A percentile compares a stretch with the other conserved stretches of the same genome.
Evolutionary conservation across 2,888 invertebrate species (phyloP).

Genomic region (Artemia sinica): DNA sequence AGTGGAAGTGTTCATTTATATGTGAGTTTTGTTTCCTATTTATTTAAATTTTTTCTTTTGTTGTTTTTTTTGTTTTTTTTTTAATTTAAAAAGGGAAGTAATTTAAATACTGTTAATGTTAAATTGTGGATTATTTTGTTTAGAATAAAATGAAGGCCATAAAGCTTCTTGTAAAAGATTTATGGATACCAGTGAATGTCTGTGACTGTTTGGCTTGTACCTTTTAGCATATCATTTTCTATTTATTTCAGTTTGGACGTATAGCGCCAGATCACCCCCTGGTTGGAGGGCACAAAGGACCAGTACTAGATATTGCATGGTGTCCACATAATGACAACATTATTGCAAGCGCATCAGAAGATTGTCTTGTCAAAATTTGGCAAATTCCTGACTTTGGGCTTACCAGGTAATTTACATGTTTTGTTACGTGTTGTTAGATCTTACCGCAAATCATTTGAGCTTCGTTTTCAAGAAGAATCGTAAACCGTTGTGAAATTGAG

Average conservation of each 20-base stretch:
- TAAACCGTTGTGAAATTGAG: no score
- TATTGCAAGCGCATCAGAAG: slow-evolving; percentile 91
- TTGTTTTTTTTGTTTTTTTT: no score
- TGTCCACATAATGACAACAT: slow-evolving; percentile 96
- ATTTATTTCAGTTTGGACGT: slow-evolving; percentile 58
- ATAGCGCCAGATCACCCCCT: slow-evolving; percentile 83
- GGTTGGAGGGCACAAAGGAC: slow-evolving; percentile 90
- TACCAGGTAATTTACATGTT: slow-evolving; percentile 32
- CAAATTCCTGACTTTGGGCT: slow-evolving; percentile 83
- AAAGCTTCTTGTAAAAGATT: neutral
- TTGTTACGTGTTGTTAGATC: no score
- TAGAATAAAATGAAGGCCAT: neutral
- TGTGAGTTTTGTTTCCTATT: no score
- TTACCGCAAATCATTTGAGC: no score
- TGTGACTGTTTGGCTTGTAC: neutral
- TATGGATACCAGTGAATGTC: neutral
- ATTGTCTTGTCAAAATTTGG: slow-evolving; percentile 92
- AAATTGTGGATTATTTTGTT: neutral
- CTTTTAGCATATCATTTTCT: slow-evolving; percentile 21
- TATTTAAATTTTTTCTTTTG: no score
- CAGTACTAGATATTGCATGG: slow-evolving; percentile 91
- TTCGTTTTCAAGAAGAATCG: no score
- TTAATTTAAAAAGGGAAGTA: neutral
- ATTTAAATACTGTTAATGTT: neutral
- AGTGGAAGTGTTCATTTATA: no score